A percentile compares a stretch with the other conserved stretches of the same genome.
Evolutionary conservation across 2,797 vertebrate genomes (phyloP).

Genomic region (Hirundo rustica): DNA sequence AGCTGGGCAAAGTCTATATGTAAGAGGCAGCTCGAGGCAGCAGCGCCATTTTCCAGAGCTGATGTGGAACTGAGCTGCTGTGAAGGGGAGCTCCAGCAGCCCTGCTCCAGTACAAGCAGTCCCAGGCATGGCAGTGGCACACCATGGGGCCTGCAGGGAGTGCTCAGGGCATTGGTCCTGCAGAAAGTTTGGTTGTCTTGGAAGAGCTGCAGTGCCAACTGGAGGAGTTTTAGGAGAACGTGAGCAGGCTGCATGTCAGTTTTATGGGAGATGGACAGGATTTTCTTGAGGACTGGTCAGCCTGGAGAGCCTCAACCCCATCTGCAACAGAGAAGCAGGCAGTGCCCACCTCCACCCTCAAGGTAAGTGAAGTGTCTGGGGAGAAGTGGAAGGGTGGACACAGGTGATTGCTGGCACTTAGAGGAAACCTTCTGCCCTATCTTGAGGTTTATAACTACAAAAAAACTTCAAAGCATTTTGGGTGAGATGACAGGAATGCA

Average conservation of each 20-base stretch:
- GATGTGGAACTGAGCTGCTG: rapidly evolving
- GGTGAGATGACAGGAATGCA: neutral
- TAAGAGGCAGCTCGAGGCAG: neutral
- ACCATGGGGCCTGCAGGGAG: rapidly evolving
- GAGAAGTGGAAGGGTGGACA: neutral
- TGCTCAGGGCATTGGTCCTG: too few relatives aligned
- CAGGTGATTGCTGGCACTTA: neutral
- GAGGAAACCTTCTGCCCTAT: neutral
- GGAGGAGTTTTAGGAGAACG: neutral
- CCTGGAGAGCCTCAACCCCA: neutral
- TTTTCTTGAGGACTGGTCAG: neutral
- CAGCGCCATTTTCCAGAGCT: rapidly evolving
- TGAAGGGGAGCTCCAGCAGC: rapidly evolving
- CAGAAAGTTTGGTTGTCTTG: neutral
- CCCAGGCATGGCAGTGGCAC: rapidly evolving
- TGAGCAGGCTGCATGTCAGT: neutral
- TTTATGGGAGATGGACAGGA: neutral
- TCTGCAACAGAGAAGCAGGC: neutral
- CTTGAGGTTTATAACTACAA: neutral
- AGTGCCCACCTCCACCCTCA: too few relatives aligned
- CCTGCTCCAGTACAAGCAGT: rapidly evolving
- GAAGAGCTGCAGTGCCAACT: neutral
- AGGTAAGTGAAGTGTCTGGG: neutral
- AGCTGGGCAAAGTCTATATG: neutral
- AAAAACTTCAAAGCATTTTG: rapidly evolving